Base-by-base conservation (phyloP, 2,888 invertebrate species). In the Diadromus collaris region DNA sequence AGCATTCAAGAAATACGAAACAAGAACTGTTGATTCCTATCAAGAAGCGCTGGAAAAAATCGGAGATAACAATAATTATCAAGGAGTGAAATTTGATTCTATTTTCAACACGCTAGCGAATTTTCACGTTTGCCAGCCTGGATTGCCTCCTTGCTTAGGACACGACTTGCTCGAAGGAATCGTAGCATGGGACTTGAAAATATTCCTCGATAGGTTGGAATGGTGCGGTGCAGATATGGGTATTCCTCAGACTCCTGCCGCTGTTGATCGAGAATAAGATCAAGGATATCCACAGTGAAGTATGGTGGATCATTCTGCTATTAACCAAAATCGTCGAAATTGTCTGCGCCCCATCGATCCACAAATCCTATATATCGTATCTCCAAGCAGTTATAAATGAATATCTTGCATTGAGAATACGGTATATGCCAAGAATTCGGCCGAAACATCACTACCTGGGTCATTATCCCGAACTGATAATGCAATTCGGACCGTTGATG, bases 371-470 rank as follows among this genome's bases (percentile, higher is more conserved):
- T 38, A 21, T 76, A 0, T 9, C 56, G 16, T 60, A 76, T 41
- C 24, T 81, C 1, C n/a, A 64, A 29, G 19, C 32, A 10, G 6
- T 80, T 0, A 79, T 80, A 24, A 32, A 16, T 10, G 74, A 78
- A 41, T 80, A 78, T 24, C 64, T 82, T 27, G 6, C 6, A 19
- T 24, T 63, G 67, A 32, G 19, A 74, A 34, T 34, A 46, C 51
- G 21, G 51, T 13, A 24, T 71, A 38, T 19, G 67, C 32, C 10
- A 13, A 71, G 64, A 24, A 73, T 82, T 10, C 78, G 79, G 9
- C 82, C 81, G 24, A 81, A 82, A 24, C 82, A 82, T 60, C 82
- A 81, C 64, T 82, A 67, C 34, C 44, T 82, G 6, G 34, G 44
- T 0, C 80, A 82, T 51, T 79, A 81, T 32, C 71, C 79, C 6